Conservation (phyloP, 2,888 invertebrate genomes). For the Labia minor region DNA sequence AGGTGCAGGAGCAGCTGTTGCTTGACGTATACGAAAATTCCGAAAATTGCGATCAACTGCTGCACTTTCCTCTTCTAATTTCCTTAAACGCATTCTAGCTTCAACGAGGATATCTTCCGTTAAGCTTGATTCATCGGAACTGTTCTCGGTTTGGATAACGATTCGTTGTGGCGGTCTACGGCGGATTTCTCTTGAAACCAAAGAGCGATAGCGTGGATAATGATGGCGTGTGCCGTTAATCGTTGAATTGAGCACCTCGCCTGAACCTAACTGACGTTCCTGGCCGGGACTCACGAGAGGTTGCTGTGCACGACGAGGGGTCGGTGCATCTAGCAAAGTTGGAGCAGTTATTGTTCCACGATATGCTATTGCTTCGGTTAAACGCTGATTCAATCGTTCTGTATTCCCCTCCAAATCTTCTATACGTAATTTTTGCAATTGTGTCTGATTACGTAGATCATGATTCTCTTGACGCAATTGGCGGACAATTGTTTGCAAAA, state of each 20-base stretch:
- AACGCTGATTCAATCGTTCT: constrained; percentile 17
- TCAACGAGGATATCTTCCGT: constrained; percentile 42
- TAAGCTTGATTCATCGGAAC: constrained; percentile 30
- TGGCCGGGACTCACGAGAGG: not conserved
- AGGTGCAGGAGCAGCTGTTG: not conserved
- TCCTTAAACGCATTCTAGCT: constrained; percentile 42
- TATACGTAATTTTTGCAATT: constrained; percentile 23
- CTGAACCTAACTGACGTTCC: constrained; percentile 17
- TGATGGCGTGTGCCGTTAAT: too few relatives aligned
- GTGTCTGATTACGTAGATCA: constrained; percentile 23
- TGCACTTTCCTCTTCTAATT: constrained; percentile 49
- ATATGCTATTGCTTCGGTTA: constrained; percentile 21
- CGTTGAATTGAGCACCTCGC: constrained; percentile 14
- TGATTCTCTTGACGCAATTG: constrained; percentile 28
- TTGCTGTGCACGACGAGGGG: not conserved
- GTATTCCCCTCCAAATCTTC: constrained; percentile 23
- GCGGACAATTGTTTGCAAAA: constrained; percentile 20
- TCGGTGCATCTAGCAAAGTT: constrained; percentile 13
- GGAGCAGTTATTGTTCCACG: not conserved
- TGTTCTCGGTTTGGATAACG: constrained; percentile 14
- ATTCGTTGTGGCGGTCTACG: constrained; percentile 21
- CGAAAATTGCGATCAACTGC: constrained; percentile 45
- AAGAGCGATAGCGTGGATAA: not conserved
- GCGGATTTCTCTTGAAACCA: constrained; percentile 14
- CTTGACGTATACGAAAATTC: constrained; percentile 32